Conservation (phyloP, 2,113 vertebrate species). For the Ceyx melanurus region DNA sequence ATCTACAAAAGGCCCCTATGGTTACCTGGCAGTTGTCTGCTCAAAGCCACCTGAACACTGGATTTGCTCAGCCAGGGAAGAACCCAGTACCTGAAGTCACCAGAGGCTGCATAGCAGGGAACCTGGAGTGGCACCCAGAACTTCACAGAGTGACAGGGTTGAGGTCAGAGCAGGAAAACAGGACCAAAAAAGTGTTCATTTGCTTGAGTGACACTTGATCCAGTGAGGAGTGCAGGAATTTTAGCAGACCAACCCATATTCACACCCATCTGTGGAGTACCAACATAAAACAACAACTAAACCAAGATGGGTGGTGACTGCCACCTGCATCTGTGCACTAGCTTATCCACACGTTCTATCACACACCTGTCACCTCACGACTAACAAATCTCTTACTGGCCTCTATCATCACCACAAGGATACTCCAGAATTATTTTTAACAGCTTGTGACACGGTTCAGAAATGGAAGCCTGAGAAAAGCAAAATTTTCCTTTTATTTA, state of each 20-base stretch:
- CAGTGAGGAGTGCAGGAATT: not conserved
- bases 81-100: not conserved
- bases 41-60: not conserved
- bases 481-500: constrained; percentile 15
- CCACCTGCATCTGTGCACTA: not conserved
- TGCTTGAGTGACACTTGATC: not conserved
- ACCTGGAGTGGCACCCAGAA: not conserved
- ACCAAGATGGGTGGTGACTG: not conserved
- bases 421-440: not conserved
- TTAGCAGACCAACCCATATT: not conserved
- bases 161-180: not conserved
- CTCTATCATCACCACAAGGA: not conserved
- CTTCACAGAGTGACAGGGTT: fast-evolving
- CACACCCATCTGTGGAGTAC: not conserved
- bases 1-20: not conserved
- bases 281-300: not conserved
- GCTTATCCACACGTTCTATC: not conserved
- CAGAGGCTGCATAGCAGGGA: not conserved
- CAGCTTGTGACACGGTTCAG: not conserved
- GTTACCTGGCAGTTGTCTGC: not conserved
- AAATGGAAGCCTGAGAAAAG: not conserved
- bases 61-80: not conserved
- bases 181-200: not conserved
- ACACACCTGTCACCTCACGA: not conserved
- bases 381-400: not conserved